Percentiles rank a stretch among this genome's conserved stretches.
phyloP scores from a whole-genome alignment of 2,797 vertebrate genomes.

The Novumbra hubbsi region DNA sequence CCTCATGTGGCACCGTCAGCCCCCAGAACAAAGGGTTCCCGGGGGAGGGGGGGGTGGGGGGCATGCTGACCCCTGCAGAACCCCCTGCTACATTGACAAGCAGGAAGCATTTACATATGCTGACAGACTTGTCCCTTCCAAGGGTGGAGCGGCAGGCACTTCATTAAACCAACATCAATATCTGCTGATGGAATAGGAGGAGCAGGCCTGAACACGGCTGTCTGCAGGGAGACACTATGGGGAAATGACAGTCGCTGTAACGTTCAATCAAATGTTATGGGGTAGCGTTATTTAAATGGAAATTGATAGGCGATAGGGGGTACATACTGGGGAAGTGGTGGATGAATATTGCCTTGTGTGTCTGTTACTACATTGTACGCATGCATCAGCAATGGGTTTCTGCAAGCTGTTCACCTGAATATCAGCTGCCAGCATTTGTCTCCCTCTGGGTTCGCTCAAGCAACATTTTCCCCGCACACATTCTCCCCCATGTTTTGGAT shows the following conservation, averaged over 20 bases:
- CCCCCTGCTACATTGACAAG: slow-evolving; percentile 73
- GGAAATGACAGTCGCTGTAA: slow-evolving; percentile 69
- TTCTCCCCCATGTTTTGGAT: slow-evolving; percentile 29
- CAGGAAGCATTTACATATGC: slow-evolving; percentile 79
- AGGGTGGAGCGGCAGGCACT: slow-evolving; percentile 69
- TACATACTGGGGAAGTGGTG: background rate
- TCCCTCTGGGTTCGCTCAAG: slow-evolving; percentile 33
- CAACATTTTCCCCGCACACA: slow-evolving; percentile 32
- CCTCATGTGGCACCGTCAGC: slow-evolving; percentile 76
- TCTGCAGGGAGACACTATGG: slow-evolving; percentile 56
- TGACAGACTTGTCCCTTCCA: slow-evolving; percentile 73
- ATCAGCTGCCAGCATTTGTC: slow-evolving; percentile 64
- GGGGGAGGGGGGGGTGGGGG: slow-evolving; percentile 73
- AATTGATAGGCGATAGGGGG: slow-evolving; percentile 53
- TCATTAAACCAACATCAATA: slow-evolving; percentile 80
- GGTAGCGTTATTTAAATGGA: slow-evolving; percentile 65
- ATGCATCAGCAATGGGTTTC: slow-evolving; percentile 68
- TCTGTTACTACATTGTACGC: slow-evolving; percentile 48
- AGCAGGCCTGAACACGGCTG: slow-evolving; percentile 62
- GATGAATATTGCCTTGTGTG: slow-evolving; percentile 29
- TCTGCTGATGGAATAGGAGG: slow-evolving; percentile 72
- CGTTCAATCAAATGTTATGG: slow-evolving; percentile 69
- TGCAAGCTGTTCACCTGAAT: slow-evolving; percentile 73
- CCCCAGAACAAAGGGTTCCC: slow-evolving; percentile 78
- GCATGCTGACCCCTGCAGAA: slow-evolving; percentile 75